Conservation (phyloP, 2,888 invertebrate species). For the Parnassius glacialis region DNA sequence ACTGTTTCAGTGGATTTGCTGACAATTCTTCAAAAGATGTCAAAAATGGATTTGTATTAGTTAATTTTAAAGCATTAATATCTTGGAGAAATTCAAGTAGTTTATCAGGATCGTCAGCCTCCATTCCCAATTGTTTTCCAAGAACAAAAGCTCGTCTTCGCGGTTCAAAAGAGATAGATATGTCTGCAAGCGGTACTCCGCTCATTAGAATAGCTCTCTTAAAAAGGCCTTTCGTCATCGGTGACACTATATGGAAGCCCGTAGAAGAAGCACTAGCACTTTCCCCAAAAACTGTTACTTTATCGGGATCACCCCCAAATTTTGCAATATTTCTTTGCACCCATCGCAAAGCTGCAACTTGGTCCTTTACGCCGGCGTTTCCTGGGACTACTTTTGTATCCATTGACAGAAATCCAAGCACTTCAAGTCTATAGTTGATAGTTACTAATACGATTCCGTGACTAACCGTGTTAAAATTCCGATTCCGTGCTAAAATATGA, state of each 20-base stretch:
- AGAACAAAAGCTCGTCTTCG: slow-evolving; percentile 60
- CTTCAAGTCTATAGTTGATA: slow-evolving; percentile 55
- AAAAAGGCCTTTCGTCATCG: slow-evolving; percentile 53
- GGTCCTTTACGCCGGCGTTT: slow-evolving; percentile 59
- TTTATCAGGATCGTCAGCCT: slow-evolving; percentile 40
- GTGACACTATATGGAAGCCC: slow-evolving; percentile 49
- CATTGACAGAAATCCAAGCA: slow-evolving; percentile 51
- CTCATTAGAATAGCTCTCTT: slow-evolving; percentile 82
- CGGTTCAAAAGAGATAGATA: slow-evolving; percentile 46
- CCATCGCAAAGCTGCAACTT: slow-evolving; percentile 52
- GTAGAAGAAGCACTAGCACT: slow-evolving; percentile 50
- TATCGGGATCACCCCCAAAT: slow-evolving; percentile 52
- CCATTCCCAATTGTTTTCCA: slow-evolving; percentile 43
- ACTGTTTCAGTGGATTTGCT: slow-evolving; percentile 41
- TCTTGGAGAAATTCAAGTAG: slow-evolving; percentile 42
- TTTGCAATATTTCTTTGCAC: slow-evolving; percentile 45
- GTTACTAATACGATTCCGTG: slow-evolving; percentile 51
- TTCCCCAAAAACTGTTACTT: slow-evolving; percentile 53
- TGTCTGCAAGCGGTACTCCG: slow-evolving; percentile 64
- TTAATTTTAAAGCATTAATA: slow-evolving; percentile 37
- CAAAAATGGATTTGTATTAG: slow-evolving; percentile 39
- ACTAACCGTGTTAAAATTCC: too few species aligned
- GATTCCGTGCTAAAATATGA: too few species aligned
- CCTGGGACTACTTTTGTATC: slow-evolving; percentile 53
- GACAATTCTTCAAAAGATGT: slow-evolving; percentile 40